Evolutionary conservation across 2,888 invertebrate species (phyloP).

Genomic region (Darwinula stevensoni): DNA sequence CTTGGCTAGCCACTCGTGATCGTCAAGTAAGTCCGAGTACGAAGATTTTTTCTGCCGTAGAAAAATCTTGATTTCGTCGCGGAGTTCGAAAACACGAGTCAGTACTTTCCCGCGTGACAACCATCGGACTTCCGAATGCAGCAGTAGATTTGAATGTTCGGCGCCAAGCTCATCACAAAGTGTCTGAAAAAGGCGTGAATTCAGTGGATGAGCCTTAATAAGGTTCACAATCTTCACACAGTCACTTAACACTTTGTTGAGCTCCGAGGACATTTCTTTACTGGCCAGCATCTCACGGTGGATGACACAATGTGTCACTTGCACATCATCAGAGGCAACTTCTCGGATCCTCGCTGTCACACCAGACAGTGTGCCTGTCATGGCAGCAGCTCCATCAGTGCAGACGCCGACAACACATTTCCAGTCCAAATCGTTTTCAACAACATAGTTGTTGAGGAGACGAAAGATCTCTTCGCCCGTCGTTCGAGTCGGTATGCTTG

Average conservation of each 20-base stretch:
- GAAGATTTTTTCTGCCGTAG: conserved; percentile 6
- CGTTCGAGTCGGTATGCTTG: conserved; percentile 10
- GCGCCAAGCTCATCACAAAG: conserved; percentile 8
- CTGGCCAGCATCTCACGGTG: conserved; percentile 7
- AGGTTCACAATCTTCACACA: conserved; percentile 7
- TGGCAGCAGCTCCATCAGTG: conserved; percentile 11
- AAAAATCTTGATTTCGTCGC: conserved; percentile 6
- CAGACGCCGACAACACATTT: conserved; percentile 10
- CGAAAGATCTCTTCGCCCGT: conserved; percentile 11
- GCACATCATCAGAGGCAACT: background rate
- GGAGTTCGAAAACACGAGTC: conserved; percentile 7
- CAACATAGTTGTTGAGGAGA: conserved; percentile 10
- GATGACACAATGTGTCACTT: conserved; percentile 7
- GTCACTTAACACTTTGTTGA: conserved; percentile 7
- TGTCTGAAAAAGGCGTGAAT: conserved; percentile 8
- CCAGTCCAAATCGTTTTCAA: conserved; percentile 10
- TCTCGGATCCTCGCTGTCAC: conserved; percentile 6
- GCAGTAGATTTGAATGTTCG: conserved; percentile 4
- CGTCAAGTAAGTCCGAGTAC: background rate
- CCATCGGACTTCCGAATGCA: conserved; percentile 9
- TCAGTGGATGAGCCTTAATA: conserved; percentile 7
- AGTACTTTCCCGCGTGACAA: conserved; percentile 8
- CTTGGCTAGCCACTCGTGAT: background rate
- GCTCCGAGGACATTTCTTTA: conserved; percentile 7
- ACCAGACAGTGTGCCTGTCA: conserved; percentile 10